Evolutionary conservation across 2,113 vertebrate genomes (phyloP).

Genomic region (Artemisiospiza belli): DNA sequence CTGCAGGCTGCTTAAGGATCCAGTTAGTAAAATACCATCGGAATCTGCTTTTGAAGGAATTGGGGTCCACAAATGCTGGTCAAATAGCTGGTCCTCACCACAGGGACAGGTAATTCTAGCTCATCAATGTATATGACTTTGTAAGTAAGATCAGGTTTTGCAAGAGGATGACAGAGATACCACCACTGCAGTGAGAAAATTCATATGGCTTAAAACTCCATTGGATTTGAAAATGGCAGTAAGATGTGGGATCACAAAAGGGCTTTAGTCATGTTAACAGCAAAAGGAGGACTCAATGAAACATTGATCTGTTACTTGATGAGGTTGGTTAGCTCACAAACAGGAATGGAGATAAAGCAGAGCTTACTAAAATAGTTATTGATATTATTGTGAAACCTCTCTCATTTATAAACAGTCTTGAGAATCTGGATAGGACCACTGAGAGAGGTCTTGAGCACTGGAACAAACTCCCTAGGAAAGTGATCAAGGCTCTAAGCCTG

Average conservation of each 20-base stretch:
- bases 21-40: neutral
- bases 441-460: neutral
- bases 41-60: neutral
- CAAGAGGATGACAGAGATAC: neutral
- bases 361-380: neutral
- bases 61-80: neutral
- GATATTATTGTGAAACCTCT: neutral
- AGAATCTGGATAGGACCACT: neutral
- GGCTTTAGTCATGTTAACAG: neutral
- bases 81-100: neutral
- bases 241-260: neutral
- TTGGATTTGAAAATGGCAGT: neutral
- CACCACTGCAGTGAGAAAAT: neutral
- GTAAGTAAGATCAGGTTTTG: neutral
- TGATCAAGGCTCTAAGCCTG: neutral
- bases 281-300: neutral
- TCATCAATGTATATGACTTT: neutral
- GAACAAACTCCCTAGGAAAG: neutral
- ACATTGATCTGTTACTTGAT: neutral
- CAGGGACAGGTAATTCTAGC: neutral
- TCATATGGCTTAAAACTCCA: rapidly evolving
- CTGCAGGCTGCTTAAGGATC: neutral
- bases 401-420: neutral
- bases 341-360: neutral
- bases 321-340: neutral